phyloP scores from a whole-genome alignment of 2,113 vertebrate genomes.

The Nothoprocta pentlandii region DNA sequence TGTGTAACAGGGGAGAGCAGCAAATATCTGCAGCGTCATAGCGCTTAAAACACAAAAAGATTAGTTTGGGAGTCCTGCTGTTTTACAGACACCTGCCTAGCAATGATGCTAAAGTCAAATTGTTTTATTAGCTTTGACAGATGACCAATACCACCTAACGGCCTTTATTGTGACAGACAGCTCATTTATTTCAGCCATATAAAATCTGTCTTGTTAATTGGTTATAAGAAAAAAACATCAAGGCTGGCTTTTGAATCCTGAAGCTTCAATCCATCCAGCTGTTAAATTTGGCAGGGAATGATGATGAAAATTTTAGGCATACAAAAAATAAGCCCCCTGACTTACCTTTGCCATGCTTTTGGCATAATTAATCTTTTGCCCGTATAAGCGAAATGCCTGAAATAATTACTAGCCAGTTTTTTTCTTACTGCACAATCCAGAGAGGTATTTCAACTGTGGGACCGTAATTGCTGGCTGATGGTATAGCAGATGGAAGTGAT shows the following conservation, averaged over 20 bases:
- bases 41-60: constrained; percentile 19
- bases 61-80: neutral
- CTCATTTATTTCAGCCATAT: neutral
- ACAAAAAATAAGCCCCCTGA: neutral
- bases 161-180: neutral
- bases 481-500: neutral
- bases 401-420: neutral
- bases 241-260: neutral
- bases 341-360: neutral
- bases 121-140: neutral
- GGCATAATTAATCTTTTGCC: neutral
- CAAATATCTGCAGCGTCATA: neutral
- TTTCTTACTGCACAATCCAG: neutral
- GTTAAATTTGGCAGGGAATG: neutral
- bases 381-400: neutral
- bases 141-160: neutral
- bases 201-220: neutral
- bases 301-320: neutral
- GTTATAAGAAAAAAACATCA: neutral
- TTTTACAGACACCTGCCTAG: constrained; percentile 16
- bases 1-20: neutral
- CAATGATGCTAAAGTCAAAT: neutral
- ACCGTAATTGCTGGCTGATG: neutral
- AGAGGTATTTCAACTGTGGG: neutral
- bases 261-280: neutral